Base-by-base conservation (phyloP, 1,140 invertebrate genomes). In the Drosophila saltans region DNA sequence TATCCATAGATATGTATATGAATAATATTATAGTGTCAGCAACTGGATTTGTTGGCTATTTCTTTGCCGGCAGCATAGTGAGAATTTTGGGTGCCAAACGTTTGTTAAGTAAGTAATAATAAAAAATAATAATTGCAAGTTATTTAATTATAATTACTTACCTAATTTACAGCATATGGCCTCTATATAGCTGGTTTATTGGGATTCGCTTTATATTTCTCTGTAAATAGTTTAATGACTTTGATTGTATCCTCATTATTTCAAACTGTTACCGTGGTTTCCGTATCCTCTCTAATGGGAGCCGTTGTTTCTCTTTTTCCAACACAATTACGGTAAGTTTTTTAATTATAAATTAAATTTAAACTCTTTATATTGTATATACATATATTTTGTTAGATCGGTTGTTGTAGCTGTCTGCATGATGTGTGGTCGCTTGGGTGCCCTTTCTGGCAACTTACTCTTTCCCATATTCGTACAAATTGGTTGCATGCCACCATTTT, bases 1-100 rank as follows among this genome's bases (percentile, higher is more conserved):
- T 91, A n/a, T 93, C 93, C 48, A 92, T 93, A 89, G 84, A 93
- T 30, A 94, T 93, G 36, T 94, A 94, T 68, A 82, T 93, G 1
- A 94, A 94, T 80, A 94, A 93, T 52, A 92, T 93, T 0, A 92
- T 94, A 2, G 93, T 94, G 0, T 93, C 93, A 0, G 90, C 92
- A 0, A 91, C 92, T 0, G 93, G 93, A 2, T 83, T 94, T 7
- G 80, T 94, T 4, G 93, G 93, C 0, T 94, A 94, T 66, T 90
- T 93, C 6, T 61, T 81, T 64, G 94, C 93, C 10, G 93, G 93
- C 0, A 86, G 76, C 3, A 66, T 94, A 28, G 80, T 94, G 2
- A 80, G 71, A 60, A 90, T 91, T 48, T 84, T 94, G 40, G 94
- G 94, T 4, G 93, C 94, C 65, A 93, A 93, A 55, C 65, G 92